Evolutionary conservation across 2,113 vertebrate species (phyloP).

Genomic region (Hippocampus guttulatus): DNA sequence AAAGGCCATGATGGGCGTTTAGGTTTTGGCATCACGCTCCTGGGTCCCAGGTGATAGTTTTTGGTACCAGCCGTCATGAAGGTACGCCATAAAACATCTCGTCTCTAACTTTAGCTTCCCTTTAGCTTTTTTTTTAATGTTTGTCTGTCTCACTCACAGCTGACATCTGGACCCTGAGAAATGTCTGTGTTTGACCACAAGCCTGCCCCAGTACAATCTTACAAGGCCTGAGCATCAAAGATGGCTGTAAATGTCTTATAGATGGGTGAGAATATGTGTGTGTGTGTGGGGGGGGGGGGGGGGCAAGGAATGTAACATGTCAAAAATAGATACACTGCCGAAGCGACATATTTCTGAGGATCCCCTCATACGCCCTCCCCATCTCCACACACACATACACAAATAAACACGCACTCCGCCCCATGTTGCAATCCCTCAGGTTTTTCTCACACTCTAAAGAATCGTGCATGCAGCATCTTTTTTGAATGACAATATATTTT

Average conservation of each 20-base stretch:
- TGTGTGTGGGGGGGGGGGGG: constrained; percentile 9
- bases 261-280: constrained; percentile 74
- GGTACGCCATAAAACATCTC: constrained; percentile 56
- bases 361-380: constrained; percentile 23
- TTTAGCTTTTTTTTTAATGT: constrained; percentile 63
- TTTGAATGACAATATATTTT: not conserved
- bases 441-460: not conserved
- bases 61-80: constrained; percentile 63
- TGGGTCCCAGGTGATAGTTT: constrained; percentile 58
- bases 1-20: constrained; percentile 33
- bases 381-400: not conserved
- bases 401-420: not conserved
- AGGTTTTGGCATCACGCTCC: constrained; percentile 40
- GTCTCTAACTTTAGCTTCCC: constrained; percentile 62
- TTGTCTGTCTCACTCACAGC: constrained; percentile 66
- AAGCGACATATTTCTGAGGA: constrained; percentile 57
- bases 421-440: not conserved
- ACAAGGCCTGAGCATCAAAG: constrained; percentile 74
- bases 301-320: constrained; percentile 75
- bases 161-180: constrained; percentile 76
- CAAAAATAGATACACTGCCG: constrained; percentile 70
- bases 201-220: constrained; percentile 50
- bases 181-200: constrained; percentile 69
- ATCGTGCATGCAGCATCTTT: not conserved
- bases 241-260: constrained; percentile 77